Evolutionary conservation across 2,797 vertebrate species (phyloP).

Genomic region (Morus bassanus): DNA sequence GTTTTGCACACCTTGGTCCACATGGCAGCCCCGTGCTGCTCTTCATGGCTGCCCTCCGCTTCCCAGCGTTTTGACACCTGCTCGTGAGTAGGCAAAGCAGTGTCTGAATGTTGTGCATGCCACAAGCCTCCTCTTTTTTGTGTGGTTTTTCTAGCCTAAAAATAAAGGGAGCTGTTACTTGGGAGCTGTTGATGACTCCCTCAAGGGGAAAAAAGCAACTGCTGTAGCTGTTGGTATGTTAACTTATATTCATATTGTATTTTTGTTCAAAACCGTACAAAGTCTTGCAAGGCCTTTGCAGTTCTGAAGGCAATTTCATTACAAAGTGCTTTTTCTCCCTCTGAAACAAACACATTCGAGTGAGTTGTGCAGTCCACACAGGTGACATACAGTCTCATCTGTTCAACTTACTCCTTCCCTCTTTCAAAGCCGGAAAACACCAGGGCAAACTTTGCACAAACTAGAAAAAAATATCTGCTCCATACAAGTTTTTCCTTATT

Average conservation of each 20-base stretch:
- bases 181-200: not conserved
- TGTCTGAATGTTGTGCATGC: fast-evolving
- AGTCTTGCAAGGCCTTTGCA: not conserved
- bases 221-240: not conserved
- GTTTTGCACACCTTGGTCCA: not conserved
- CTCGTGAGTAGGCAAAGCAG: fast-evolving
- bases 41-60: not conserved
- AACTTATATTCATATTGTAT: not conserved
- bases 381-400: not conserved
- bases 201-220: not conserved
- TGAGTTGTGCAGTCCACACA: not conserved
- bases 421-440: not conserved
- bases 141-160: not conserved
- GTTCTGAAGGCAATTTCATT: not conserved
- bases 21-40: fast-evolving
- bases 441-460: not conserved
- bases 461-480: slow-evolving; percentile 17
- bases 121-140: not conserved
- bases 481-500: slow-evolving; percentile 38
- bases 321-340: not conserved
- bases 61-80: fast-evolving
- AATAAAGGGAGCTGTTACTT: not conserved
- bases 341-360: not conserved
- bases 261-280: not conserved
- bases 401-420: not conserved